Conservation (phyloP, 1,140 invertebrate species). For the Halictus rubicundus region DNA sequence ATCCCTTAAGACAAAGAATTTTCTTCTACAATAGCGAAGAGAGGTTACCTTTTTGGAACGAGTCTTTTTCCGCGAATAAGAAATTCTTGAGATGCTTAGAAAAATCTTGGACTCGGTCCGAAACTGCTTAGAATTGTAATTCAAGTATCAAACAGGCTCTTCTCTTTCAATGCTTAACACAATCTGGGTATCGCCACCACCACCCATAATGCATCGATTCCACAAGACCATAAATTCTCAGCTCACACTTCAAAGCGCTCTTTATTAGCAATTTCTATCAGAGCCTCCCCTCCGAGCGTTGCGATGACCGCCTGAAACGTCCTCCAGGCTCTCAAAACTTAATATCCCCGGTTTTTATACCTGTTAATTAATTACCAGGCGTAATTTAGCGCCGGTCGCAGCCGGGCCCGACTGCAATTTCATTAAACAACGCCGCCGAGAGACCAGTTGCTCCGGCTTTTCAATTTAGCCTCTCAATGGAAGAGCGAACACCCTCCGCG, state of each 20-base stretch:
- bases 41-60: no score
- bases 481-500: constrained; percentile 25
- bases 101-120: no score
- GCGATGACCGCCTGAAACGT: neutral
- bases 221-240: neutral
- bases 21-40: no score
- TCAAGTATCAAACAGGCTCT: no score
- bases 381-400: constrained; percentile 9
- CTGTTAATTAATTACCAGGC: constrained; percentile 24
- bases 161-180: no score
- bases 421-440: constrained; percentile 25
- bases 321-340: neutral
- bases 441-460: constrained; percentile 2
- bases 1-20: no score
- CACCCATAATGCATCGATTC: neutral
- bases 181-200: neutral
- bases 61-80: no score
- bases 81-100: no score
- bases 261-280: no score
- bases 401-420: constrained; percentile 3
- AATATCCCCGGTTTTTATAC: constrained; percentile 16
- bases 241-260: neutral
- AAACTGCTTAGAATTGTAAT: no score
- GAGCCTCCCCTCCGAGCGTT: no score
- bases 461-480: constrained; percentile 42